These are phyloP conservation scores for Bimastos eiseni DNA, from an alignment of 2,888 invertebrate genomes.

Conservation along the genomic window DNA sequence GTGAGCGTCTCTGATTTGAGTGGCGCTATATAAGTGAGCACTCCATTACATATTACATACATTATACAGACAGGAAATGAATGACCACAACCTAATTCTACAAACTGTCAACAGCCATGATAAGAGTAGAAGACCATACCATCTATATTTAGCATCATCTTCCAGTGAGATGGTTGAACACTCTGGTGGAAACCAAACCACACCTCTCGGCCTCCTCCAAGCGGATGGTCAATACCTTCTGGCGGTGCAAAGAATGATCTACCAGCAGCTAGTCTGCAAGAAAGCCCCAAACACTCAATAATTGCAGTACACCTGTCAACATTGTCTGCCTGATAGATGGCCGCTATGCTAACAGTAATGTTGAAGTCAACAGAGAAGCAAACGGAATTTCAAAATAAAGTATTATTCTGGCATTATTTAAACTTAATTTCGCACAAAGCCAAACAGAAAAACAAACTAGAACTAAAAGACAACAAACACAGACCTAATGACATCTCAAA, in stretches of 20 bases:
- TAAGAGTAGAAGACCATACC: conserved; percentile 31
- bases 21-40: too few relatives aligned
- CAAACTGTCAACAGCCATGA: neutral
- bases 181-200: conserved; percentile 99
- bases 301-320: neutral
- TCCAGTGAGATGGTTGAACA: conserved; percentile 98
- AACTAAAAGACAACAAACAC: too few relatives aligned
- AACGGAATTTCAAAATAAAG: neutral
- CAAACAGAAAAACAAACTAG: too few relatives aligned
- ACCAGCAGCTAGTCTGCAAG: conserved; percentile 65
- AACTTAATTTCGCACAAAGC: too few relatives aligned
- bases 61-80: neutral
- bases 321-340: neutral
- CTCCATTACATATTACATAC: neutral
- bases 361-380: neutral
- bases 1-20: too few relatives aligned
- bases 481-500: too few relatives aligned
- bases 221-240: conserved; percentile 95
- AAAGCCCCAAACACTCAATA: neutral
- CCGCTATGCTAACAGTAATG: neutral
- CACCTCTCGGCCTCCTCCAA: conserved; percentile 93
- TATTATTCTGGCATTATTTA: neutral
- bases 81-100: neutral
- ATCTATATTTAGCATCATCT: conserved; percentile 85
- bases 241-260: conserved; percentile 65